Percentiles rank a stretch among this genome's conserved stretches.
Conservation (phyloP, 2,113 vertebrate genomes). For the Arizona elegans region DNA sequence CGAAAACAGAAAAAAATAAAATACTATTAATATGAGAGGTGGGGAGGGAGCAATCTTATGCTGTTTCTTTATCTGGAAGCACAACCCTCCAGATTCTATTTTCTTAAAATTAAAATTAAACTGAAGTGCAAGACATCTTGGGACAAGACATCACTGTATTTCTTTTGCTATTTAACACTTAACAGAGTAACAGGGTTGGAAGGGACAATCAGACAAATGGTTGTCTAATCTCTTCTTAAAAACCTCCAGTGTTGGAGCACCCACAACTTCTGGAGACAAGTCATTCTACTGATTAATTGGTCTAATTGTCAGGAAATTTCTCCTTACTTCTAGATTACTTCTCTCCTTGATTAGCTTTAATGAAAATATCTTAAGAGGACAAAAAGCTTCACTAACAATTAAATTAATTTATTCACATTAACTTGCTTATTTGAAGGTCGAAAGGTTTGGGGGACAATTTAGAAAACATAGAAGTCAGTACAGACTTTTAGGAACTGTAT, state of each 20-base stretch:
- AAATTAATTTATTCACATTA: conserved; percentile 23
- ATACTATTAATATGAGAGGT: background rate
- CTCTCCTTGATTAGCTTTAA: background rate
- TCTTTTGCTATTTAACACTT: background rate
- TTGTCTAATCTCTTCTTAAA: background rate
- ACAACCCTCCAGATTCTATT: conserved; percentile 2
- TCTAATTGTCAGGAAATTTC: background rate
- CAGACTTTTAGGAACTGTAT: background rate
- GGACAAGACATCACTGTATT: background rate
- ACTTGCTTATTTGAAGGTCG: background rate
- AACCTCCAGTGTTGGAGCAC: background rate
- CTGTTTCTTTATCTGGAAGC: conserved; percentile 3
- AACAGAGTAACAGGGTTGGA: background rate
- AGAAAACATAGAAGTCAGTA: background rate
- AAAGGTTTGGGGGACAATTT: background rate
- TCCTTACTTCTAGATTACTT: background rate
- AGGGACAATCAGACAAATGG: background rate
- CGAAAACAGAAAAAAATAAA: background rate
- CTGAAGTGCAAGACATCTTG: background rate
- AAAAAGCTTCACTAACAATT: conserved; percentile 20
- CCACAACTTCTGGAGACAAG: background rate
- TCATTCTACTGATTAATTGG: background rate
- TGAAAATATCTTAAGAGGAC: conserved; percentile 9
- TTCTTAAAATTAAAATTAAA: conserved; percentile 28
- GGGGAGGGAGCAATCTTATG: background rate